Evolutionary conservation across 2,113 vertebrate species (phyloP).

Genomic region (Chrysemys picta): DNA sequence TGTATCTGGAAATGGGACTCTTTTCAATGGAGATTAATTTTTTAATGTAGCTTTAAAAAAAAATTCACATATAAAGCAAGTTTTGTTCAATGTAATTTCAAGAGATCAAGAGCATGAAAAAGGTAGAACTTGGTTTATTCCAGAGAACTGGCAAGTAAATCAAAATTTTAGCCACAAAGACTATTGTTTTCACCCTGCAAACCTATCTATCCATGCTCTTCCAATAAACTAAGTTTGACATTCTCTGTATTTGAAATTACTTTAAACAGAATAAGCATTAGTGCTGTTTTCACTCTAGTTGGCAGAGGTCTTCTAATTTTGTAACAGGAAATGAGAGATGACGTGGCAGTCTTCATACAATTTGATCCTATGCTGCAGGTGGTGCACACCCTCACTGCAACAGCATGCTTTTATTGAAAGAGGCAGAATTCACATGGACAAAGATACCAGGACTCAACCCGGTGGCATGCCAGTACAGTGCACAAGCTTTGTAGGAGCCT

Average conservation of each 20-base stretch:
- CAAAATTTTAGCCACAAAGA: not conserved
- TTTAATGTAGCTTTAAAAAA: not conserved
- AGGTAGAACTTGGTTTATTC: not conserved
- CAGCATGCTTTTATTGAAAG: not conserved
- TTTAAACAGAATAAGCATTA: accelerated
- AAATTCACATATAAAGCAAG: not conserved
- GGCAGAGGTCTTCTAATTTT: not conserved
- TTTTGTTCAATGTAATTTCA: not conserved
- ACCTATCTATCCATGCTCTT: accelerated
- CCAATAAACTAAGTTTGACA: not conserved
- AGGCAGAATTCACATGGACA: not conserved
- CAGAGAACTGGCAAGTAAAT: not conserved
- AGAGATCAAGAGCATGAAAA: not conserved
- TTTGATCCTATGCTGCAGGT: not conserved
- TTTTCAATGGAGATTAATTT: not conserved
- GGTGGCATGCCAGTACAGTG: not conserved
- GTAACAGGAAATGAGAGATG: not conserved
- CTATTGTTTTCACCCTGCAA: not conserved
- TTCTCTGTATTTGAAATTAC: not conserved
- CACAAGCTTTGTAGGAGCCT: not conserved
- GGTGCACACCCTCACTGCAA: not conserved
- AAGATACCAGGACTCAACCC: accelerated
- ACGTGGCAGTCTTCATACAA: not conserved
- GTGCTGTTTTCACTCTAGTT: not conserved
- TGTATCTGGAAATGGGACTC: not conserved